Conservation (phyloP, 2,113 vertebrate species). For the Sorex araneus region DNA sequence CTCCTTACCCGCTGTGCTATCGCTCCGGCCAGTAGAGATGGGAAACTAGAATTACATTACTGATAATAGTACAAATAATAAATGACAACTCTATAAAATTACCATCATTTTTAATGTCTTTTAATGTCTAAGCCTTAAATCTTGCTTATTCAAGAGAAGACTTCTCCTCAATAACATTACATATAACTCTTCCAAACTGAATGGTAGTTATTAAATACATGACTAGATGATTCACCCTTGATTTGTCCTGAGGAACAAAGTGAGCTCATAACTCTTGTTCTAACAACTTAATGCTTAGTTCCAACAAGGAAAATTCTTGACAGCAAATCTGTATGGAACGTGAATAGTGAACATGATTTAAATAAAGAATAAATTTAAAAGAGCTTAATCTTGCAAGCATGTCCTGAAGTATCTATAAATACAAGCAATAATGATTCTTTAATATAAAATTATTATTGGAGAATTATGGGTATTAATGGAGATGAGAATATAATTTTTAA, state of each 20-base stretch:
- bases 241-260: background rate
- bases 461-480: background rate
- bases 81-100: background rate
- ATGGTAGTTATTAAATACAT: constrained; percentile 41
- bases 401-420: constrained; percentile 32
- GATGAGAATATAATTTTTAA: background rate
- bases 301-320: constrained; percentile 50
- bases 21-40: too few relatives aligned
- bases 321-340: background rate
- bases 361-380: constrained; percentile 46
- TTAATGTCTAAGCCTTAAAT: constrained; percentile 58
- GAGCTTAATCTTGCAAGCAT: constrained; percentile 42
- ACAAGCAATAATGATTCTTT: constrained; percentile 13
- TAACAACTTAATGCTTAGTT: background rate
- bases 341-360: constrained; percentile 11
- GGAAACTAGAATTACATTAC: too few relatives aligned
- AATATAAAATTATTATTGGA: constrained; percentile 53
- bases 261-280: constrained; percentile 5
- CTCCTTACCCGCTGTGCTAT: too few relatives aligned
- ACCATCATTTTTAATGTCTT: background rate
- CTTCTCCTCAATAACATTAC: constrained; percentile 32
- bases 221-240: background rate
- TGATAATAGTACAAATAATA: background rate
- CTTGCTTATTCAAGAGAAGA: background rate
- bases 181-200: constrained; percentile 29